Evolutionary conservation across 2,797 vertebrate species (phyloP).

Genomic region (Eospalax fontanierii): DNA sequence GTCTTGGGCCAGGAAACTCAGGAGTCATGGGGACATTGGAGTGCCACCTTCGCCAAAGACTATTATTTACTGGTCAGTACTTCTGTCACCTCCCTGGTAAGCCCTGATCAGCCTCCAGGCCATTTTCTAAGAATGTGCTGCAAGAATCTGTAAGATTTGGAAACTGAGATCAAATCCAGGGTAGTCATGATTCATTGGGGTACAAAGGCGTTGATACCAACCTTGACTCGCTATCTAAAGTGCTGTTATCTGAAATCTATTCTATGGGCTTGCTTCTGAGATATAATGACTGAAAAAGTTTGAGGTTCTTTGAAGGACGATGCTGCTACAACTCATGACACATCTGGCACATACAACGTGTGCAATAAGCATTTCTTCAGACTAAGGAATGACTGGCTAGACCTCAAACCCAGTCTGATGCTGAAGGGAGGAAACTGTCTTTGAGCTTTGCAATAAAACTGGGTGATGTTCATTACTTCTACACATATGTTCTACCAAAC

Average conservation of each 20-base stretch:
- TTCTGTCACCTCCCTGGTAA: not conserved
- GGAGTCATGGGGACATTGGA: accelerated
- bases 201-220: not conserved
- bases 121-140: not conserved
- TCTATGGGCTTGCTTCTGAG: not conserved
- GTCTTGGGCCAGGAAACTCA: not conserved
- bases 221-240: not conserved
- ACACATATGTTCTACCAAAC: not conserved
- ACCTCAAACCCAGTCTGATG: not conserved
- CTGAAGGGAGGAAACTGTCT: not conserved
- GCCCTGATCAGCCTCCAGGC: not conserved
- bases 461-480: not conserved
- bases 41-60: not conserved
- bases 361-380: not conserved
- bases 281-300: not conserved
- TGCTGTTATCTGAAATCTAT: not conserved
- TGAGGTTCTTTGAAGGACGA: not conserved
- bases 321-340: not conserved
- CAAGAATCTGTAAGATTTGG: not conserved
- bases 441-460: not conserved
- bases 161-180: not conserved
- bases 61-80: not conserved
- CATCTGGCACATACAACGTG: not conserved
- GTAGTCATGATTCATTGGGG: not conserved
- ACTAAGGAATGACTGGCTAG: not conserved